Percentiles rank a stretch among this genome's conserved stretches.
These are phyloP conservation scores for Sialis fuliginosa DNA, from an alignment of 2,888 invertebrate species.

Conservation along the genomic window DNA sequence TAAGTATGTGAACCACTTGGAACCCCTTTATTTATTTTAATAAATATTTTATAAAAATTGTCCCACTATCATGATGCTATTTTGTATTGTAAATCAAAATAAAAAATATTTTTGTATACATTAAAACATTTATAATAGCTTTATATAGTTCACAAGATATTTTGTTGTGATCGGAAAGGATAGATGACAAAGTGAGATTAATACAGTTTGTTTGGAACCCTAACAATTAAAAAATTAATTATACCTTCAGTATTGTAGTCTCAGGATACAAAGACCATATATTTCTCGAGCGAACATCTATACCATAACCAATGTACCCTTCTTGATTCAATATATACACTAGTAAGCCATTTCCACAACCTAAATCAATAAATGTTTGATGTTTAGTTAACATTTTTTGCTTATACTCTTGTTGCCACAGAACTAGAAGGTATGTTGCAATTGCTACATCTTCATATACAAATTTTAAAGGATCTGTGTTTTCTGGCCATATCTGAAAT, in stretches of 20 bases:
- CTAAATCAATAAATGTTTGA: slow-evolving; percentile 76
- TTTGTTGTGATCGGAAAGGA: too few species aligned
- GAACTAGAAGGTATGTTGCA: slow-evolving; percentile 62
- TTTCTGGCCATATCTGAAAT: slow-evolving; percentile 71
- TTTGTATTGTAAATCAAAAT: too few species aligned
- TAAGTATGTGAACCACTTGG: not conserved
- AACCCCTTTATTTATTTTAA: too few species aligned
- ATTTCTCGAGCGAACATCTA: slow-evolving; percentile 69
- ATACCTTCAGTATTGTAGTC: slow-evolving; percentile 45
- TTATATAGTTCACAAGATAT: too few species aligned
- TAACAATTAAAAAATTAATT: slow-evolving; percentile 10
- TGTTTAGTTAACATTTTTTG: slow-evolving; percentile 20
- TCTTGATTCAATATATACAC: slow-evolving; percentile 72
- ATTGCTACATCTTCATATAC: slow-evolving; percentile 95
- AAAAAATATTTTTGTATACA: too few species aligned
- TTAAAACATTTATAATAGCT: too few species aligned
- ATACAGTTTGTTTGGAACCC: not conserved
- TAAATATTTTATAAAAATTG: too few species aligned
- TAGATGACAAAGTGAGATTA: too few species aligned
- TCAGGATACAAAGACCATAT: slow-evolving; percentile 72
- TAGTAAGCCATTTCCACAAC: slow-evolving; percentile 93
- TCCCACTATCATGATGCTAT: too few species aligned
- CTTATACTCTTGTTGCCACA: slow-evolving; percentile 51
- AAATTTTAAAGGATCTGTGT: slow-evolving; percentile 86
- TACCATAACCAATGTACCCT: slow-evolving; percentile 65